phyloP scores from a whole-genome alignment of 2,797 vertebrate species.

The Erethizon dorsatum region DNA sequence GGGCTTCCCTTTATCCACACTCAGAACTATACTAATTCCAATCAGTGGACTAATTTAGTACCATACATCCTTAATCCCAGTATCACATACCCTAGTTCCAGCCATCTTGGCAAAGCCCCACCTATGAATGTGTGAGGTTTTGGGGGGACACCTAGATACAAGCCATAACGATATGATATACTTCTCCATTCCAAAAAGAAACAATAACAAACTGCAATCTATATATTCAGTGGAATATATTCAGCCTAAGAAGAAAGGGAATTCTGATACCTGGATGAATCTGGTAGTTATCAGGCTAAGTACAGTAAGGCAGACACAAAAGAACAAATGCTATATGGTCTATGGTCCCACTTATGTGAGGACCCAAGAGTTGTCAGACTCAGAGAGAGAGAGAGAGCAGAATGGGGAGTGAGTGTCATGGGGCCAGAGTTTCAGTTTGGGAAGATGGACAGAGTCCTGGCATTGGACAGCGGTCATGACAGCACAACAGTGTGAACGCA shows the following conservation, averaged over 20 bases:
- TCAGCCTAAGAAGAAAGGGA: background rate
- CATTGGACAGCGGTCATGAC: accelerated
- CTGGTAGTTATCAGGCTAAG: background rate
- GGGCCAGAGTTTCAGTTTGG: background rate
- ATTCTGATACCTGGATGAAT: background rate
- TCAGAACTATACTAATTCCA: background rate
- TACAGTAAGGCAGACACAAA: background rate
- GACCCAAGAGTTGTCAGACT: background rate
- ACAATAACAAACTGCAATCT: background rate
- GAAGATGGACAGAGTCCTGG: background rate
- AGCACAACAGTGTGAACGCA: accelerated
- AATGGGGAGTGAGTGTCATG: background rate
- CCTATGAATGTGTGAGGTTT: background rate
- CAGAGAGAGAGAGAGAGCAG: background rate
- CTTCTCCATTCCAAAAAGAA: background rate
- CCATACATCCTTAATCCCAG: background rate
- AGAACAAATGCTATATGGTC: background rate
- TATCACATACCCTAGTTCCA: background rate
- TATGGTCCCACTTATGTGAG: background rate
- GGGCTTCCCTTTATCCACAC: background rate
- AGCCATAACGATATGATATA: background rate
- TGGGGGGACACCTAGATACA: background rate
- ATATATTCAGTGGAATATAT: background rate
- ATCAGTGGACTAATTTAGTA: background rate
- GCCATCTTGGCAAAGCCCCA: background rate